phyloP scores from a whole-genome alignment of 2,797 vertebrate genomes.

The Myotis planiceps region DNA sequence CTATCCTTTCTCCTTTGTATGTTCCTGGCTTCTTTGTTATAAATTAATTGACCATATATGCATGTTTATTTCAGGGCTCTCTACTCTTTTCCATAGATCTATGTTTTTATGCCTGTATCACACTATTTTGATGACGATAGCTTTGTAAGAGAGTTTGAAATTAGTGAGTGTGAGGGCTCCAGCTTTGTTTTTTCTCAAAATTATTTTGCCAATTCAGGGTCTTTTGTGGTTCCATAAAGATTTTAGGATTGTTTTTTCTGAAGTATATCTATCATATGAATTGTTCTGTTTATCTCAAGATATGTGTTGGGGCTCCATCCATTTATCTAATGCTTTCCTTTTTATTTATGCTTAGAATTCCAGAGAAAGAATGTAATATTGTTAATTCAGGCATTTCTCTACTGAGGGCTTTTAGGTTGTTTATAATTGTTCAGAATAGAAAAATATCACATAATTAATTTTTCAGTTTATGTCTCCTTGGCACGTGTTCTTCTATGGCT shows the following conservation, averaged over 20 bases:
- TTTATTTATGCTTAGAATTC: background rate
- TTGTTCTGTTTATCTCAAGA: constrained; percentile 6
- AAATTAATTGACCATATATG: background rate
- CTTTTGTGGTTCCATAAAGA: background rate
- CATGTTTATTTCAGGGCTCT: background rate
- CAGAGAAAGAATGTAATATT: background rate
- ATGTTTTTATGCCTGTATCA: background rate
- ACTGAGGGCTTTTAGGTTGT: background rate
- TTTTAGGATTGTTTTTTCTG: background rate
- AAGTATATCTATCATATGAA: background rate
- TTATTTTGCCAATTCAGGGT: background rate
- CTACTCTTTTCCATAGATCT: background rate
- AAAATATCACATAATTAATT: background rate
- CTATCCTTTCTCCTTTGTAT: background rate
- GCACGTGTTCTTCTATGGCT: background rate
- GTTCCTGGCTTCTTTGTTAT: background rate
- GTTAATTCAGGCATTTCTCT: background rate
- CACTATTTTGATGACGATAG: background rate
- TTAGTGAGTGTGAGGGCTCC: background rate
- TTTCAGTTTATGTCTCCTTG: background rate
- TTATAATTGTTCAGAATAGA: background rate
- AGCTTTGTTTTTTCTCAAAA: background rate
- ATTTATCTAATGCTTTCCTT: background rate
- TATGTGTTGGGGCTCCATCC: background rate
- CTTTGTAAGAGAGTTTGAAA: background rate